Evolutionary conservation across 2,797 vertebrate species (phyloP).

Genomic region (Cyclura pinguis): DNA sequence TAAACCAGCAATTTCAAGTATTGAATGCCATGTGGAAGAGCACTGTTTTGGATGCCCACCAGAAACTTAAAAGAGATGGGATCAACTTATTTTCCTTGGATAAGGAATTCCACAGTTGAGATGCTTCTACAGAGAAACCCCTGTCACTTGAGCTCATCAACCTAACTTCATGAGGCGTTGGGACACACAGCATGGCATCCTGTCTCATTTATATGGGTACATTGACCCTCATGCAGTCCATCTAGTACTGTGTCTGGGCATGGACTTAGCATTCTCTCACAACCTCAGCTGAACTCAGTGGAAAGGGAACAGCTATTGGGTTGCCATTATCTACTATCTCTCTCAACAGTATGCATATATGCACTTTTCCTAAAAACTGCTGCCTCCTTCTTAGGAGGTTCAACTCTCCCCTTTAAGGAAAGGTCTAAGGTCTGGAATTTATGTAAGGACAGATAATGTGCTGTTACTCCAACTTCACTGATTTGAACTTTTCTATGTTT

Average conservation of each 20-base stretch:
- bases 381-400: not conserved
- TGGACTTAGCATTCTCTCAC: not conserved
- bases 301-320: not conserved
- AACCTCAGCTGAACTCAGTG: not conserved
- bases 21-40: too few relatives aligned
- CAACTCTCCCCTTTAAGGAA: conserved; percentile 38
- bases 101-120: too few relatives aligned
- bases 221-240: not conserved
- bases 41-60: too few relatives aligned
- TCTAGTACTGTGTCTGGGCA: not conserved
- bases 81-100: too few relatives aligned
- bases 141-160: too few relatives aligned
- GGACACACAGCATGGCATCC: not conserved
- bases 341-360: not conserved
- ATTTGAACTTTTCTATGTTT: conserved; percentile 79
- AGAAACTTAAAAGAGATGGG: too few relatives aligned
- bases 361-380: not conserved
- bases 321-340: not conserved
- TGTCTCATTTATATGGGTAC: not conserved
- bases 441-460: conserved; percentile 61
- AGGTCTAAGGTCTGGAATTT: conserved; percentile 70
- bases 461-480: conserved; percentile 77
- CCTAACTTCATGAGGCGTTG: too few relatives aligned
- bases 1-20: too few relatives aligned
- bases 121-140: too few relatives aligned